Percentiles rank a stretch among this genome's conserved stretches.
phyloP scores from a whole-genome alignment of 2,797 vertebrate genomes.

The Diceros bicornis region DNA sequence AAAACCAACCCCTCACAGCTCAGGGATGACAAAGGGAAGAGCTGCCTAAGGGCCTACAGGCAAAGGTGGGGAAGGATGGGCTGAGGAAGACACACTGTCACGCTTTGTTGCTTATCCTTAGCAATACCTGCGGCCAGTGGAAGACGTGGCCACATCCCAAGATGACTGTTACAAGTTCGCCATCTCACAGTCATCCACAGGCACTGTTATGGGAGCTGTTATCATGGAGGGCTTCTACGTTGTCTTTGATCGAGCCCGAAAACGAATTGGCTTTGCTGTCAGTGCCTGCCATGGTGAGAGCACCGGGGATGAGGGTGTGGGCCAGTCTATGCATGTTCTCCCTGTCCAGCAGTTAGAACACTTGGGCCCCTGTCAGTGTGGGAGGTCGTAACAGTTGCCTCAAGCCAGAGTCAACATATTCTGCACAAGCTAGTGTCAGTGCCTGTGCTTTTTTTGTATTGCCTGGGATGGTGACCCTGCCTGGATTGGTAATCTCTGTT shows the following conservation, averaged over 20 bases:
- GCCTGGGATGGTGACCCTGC: not conserved
- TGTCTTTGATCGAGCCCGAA: slow-evolving; percentile 96
- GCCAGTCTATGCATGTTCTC: not conserved
- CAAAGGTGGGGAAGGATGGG: not conserved
- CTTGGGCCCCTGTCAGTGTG: not conserved
- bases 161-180: slow-evolving; percentile 99
- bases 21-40: not conserved
- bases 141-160: slow-evolving; percentile 97
- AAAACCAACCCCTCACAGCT: not conserved
- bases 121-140: slow-evolving; percentile 99
- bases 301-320: not conserved
- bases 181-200: slow-evolving; percentile 98
- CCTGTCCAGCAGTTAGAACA: not conserved
- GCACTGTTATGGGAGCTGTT: slow-evolving; percentile 98
- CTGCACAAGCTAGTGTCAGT: not conserved
- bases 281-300: slow-evolving; percentile 97
- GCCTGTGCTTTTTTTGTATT: not conserved
- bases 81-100: not conserved
- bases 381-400: not conserved
- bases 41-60: not conserved
- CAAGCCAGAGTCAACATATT: not conserved
- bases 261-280: slow-evolving; percentile 98
- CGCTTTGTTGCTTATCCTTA: slow-evolving; percentile 81
- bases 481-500: not conserved
- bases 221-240: slow-evolving; percentile 99